Base-by-base conservation (phyloP, 2,797 vertebrate species). In the Florisuga fusca region DNA sequence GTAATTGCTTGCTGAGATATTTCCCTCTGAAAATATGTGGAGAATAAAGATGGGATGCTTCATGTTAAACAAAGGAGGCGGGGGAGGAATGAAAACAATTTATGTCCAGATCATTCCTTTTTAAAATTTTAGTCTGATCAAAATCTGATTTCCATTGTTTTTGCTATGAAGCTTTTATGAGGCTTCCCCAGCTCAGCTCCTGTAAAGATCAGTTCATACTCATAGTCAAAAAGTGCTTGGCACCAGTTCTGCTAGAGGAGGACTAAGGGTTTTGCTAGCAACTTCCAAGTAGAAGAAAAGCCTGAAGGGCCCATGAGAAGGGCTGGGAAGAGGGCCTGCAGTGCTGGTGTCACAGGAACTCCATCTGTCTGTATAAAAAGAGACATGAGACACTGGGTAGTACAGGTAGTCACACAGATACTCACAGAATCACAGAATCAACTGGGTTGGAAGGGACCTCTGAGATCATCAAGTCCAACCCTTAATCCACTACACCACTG, bases 161-260 rank as follows among this genome's bases (percentile, higher is more conserved):
- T 95, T 91, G 64, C 79, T 73, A n/a, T 15, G 33, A 95, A 97
- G 84, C 59, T 78, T 87, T 16, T 29, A 81, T 57, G 72, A 91
- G 95, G 71, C 91, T 98, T 97, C 84, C 93, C 76, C 58, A 74
- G 66, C 84, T 85, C 68, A 92, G 80, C 93, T 96, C 77, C 63
- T 87, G 45, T 86, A 90, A 93, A 95, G 71, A 95, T 91, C 94
- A 82, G 34, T 76, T 84, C 85, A 93, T 33, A 79, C 57, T 96
- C 90, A 83, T 34, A 94, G 72, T 69, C 36, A 84, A 89, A 87
- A 59, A 84, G 75, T 69, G 73, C 79, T 96, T 96, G 95, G 96
- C 96, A 89, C 33, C 31, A 46, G 33, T 80, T 95, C 83, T 95
- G 50, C 64, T 91, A 26, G 68, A 83, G 41, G 8, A 66, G 82